These are phyloP conservation scores for Apogon talboti DNA, from an alignment of 2,797 vertebrate species.

Conservation along the genomic window DNA sequence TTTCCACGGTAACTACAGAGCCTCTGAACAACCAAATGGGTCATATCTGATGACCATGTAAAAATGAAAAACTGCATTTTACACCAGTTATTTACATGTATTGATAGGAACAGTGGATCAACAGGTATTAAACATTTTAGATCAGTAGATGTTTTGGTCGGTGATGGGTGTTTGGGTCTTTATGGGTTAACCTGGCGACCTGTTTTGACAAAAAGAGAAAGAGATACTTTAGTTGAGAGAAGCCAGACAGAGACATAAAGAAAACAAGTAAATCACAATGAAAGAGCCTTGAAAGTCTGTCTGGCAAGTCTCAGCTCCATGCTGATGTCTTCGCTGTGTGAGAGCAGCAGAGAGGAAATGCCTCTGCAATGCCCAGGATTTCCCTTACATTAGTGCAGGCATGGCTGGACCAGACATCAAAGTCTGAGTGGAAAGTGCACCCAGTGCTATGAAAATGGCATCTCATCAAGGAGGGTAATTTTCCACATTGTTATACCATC, in stretches of 20 bases:
- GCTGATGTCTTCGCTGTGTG: conserved; percentile 56
- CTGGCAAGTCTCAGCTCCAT: conserved; percentile 23
- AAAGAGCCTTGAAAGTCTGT: conserved; percentile 15
- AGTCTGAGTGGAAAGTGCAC: conserved; percentile 63
- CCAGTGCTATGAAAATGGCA: conserved; percentile 40
- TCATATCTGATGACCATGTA: too few relatives aligned
- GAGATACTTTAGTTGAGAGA: too few relatives aligned
- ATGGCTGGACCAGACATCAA: conserved; percentile 71
- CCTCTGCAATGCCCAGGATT: conserved; percentile 81
- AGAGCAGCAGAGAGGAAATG: conserved; percentile 78
- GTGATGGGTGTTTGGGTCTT: too few relatives aligned
- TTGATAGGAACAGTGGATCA: too few relatives aligned
- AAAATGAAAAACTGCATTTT: too few relatives aligned
- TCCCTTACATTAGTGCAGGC: conserved; percentile 77
- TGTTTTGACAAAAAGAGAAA: too few relatives aligned
- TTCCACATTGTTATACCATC: conserved; percentile 49
- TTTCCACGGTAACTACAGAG: too few relatives aligned
- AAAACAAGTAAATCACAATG: background rate
- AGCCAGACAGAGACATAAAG: background rate
- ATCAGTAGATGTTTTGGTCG: too few relatives aligned
- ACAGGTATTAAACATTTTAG: too few relatives aligned
- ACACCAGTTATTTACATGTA: too few relatives aligned
- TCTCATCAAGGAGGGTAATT: conserved; percentile 53
- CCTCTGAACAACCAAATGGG: too few relatives aligned
- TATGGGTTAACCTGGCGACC: background rate